These are phyloP conservation scores for Euplagia quadripunctaria DNA, from an alignment of 2,888 invertebrate species.

Conservation along the genomic window DNA sequence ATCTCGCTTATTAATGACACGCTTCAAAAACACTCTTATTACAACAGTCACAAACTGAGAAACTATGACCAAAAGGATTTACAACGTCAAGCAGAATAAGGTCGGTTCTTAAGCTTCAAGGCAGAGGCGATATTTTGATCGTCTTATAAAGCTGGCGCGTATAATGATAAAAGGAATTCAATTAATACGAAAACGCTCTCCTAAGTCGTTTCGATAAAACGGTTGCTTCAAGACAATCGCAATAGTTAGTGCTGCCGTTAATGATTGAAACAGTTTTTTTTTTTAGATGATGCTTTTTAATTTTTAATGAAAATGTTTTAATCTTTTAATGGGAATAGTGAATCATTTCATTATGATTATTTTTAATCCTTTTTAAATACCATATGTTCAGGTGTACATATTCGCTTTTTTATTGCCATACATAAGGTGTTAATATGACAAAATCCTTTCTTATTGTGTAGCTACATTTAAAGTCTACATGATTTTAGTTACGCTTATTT, in stretches of 20 bases:
- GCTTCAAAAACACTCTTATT: neutral
- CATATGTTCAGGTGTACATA: neutral
- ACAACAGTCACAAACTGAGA: neutral
- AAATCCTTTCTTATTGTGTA: neutral
- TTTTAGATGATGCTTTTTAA: neutral
- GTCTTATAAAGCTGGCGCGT: constrained; percentile 4
- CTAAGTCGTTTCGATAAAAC: constrained; percentile 8
- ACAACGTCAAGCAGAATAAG: constrained; percentile 6
- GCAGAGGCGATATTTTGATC: constrained; percentile 1
- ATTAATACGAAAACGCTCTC: constrained; percentile 23
- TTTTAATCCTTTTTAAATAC: neutral
- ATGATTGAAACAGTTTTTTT: neutral
- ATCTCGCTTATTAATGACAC: neutral
- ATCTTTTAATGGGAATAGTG: neutral
- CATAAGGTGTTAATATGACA: neutral
- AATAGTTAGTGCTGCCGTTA: neutral
- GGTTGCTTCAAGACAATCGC: constrained; percentile 15
- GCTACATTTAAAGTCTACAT: neutral
- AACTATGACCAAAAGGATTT: constrained; percentile 7
- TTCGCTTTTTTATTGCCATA: neutral
- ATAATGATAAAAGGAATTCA: constrained; percentile 25
- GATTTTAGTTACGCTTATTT: neutral
- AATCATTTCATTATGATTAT: neutral
- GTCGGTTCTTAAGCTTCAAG: constrained; percentile 1
- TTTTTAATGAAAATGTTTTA: too few relatives aligned